Conservation (phyloP, 2,113 vertebrate genomes). For the Daboia siamensis region DNA sequence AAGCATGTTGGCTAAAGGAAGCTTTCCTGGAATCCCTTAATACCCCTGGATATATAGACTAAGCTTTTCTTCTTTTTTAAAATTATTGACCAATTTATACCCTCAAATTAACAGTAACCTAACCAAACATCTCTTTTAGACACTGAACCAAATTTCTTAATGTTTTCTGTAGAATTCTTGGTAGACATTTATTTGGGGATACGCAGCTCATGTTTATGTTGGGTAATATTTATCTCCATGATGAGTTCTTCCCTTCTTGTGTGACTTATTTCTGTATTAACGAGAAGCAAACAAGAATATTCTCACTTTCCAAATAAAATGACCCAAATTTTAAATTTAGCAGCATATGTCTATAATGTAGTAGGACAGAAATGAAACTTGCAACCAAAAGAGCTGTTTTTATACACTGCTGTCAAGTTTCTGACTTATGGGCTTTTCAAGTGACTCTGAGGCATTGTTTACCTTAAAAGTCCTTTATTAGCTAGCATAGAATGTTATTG, state of each 20-base stretch:
- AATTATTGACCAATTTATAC: not conserved
- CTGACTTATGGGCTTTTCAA: no score
- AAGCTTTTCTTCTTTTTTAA: not conserved
- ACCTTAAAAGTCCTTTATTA: no score
- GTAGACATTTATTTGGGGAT: not conserved
- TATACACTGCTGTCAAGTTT: not conserved
- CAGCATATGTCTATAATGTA: not conserved
- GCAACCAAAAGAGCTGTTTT: not conserved
- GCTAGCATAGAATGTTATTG: no score
- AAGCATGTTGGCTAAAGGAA: not conserved
- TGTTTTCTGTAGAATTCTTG: not conserved
- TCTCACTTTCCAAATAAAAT: not conserved
- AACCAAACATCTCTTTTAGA: not conserved
- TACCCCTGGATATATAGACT: not conserved
- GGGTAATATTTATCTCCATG: not conserved
- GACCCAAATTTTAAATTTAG: slow-evolving; percentile 1
- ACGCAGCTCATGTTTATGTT: not conserved
- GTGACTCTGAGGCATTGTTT: no score
- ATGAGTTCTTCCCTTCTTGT: not conserved
- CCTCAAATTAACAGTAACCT: not conserved
- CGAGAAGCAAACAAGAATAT: not conserved
- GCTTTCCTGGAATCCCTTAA: not conserved
- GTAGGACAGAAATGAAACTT: not conserved
- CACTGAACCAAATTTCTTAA: not conserved
- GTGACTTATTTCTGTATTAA: not conserved